phyloP scores from a whole-genome alignment of 2,888 invertebrate genomes.

The Morpho deidamia region DNA sequence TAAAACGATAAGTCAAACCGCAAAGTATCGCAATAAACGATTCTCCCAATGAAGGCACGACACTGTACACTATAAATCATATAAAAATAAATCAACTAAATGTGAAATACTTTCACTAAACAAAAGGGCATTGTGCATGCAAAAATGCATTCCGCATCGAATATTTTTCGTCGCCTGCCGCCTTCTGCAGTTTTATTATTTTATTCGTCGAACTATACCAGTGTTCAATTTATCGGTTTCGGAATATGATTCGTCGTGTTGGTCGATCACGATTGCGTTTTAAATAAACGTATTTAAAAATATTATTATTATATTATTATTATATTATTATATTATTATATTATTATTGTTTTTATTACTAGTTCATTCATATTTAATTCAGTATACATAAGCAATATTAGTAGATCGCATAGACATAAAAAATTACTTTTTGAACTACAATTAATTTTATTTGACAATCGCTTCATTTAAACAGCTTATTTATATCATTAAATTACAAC shows the following conservation, averaged over 20 bases:
- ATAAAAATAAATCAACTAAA: slow-evolving; percentile 74
- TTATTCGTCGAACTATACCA: slow-evolving; percentile 50
- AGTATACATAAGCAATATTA: no score
- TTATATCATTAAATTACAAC: no score
- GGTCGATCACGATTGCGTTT: slow-evolving; percentile 67
- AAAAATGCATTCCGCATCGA: slow-evolving; percentile 70
- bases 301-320: no score
- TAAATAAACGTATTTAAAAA: slow-evolving; percentile 15
- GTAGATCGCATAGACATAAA: no score
- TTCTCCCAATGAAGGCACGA: slow-evolving; percentile 36
- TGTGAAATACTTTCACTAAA: slow-evolving; percentile 78
- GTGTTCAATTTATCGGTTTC: slow-evolving; percentile 58
- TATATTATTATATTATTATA: no score
- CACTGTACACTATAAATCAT: slow-evolving; percentile 63
- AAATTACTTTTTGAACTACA: no score
- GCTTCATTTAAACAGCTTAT: no score
- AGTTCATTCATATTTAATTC: no score
- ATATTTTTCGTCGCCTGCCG: slow-evolving; percentile 75
- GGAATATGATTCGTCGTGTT: slow-evolving; percentile 63
- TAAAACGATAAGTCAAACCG: slow-evolving; percentile 9
- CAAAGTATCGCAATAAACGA: slow-evolving; percentile 5
- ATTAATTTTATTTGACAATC: no score
- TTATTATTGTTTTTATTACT: no score
- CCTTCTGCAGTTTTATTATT: slow-evolving; percentile 45
- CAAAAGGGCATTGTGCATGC: slow-evolving; percentile 76